Percentiles rank a stretch among this genome's conserved stretches.
Evolutionary conservation across 2,888 invertebrate genomes (phyloP).

Genomic region (Aphidoletes aphidimyza): DNA sequence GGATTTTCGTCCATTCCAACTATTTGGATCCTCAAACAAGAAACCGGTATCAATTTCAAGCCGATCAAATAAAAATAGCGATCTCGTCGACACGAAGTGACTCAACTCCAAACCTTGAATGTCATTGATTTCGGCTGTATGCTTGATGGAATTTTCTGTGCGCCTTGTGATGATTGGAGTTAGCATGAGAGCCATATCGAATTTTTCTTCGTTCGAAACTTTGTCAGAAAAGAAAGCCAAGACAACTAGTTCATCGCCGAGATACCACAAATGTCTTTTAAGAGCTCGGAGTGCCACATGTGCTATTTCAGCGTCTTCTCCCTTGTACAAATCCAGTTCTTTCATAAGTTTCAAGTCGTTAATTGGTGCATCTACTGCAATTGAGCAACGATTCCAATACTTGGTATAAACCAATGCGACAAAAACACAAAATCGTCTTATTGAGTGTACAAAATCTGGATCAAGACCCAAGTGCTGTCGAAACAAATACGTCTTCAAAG

Average conservation of each 20-base stretch:
- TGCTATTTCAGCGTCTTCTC: background rate
- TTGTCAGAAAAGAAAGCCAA: constrained; percentile 16
- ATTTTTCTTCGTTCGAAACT: background rate
- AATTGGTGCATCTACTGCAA: constrained; percentile 12
- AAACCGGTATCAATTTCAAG: constrained; percentile 8
- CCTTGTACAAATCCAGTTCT: background rate
- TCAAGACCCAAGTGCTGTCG: background rate
- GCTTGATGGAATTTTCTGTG: background rate
- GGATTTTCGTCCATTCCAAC: background rate
- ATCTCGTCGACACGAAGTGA: background rate
- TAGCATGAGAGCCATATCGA: background rate
- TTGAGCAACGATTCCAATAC: background rate
- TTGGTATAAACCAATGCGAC: background rate
- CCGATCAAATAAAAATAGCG: background rate
- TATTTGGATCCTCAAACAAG: background rate
- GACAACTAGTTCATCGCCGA: background rate
- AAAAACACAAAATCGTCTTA: background rate
- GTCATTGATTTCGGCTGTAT: background rate
- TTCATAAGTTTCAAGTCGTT: constrained; percentile 38
- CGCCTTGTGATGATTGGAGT: background rate
- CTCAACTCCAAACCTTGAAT: background rate
- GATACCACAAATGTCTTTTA: constrained; percentile 12
- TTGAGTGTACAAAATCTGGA: background rate
- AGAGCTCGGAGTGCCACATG: background rate
- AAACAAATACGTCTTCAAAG: background rate